Conservation (phyloP, 2,888 invertebrate species). For the Cephalotes varians region DNA sequence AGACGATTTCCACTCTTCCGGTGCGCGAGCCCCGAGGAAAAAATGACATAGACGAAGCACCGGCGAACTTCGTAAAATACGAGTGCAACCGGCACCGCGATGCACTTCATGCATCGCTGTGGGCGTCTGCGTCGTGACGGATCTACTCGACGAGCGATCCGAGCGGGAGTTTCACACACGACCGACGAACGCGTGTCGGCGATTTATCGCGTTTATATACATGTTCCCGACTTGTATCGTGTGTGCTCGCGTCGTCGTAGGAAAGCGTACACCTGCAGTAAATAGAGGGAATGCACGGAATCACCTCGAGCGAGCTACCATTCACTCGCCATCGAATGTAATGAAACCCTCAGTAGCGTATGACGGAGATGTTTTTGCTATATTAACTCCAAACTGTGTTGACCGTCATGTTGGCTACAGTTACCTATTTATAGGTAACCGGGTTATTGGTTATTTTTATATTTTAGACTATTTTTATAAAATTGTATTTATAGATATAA, state of each 20-base stretch:
- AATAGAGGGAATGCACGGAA: constrained; percentile 55
- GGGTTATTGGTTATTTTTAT: not conserved
- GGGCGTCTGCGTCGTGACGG: constrained; percentile 57
- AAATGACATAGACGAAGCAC: constrained; percentile 51
- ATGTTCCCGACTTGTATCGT: constrained; percentile 32
- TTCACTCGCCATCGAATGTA: constrained; percentile 8
- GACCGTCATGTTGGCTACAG: not conserved
- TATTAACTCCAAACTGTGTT: not conserved
- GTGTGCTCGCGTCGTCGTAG: constrained; percentile 17
- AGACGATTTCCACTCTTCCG: constrained; percentile 51
- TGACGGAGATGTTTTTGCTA: constrained; percentile 3
- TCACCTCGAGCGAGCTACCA: constrained; percentile 53
- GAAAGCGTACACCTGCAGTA: constrained; percentile 51
- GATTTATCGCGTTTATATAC: constrained; percentile 61
- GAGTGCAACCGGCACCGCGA: constrained; percentile 54
- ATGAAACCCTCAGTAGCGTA: constrained; percentile 4
- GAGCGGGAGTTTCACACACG: constrained; percentile 31
- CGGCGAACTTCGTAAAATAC: constrained; percentile 60
- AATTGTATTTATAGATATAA: not conserved
- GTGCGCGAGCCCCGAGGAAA: constrained; percentile 45
- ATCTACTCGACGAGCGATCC: constrained; percentile 55
- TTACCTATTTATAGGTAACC: not conserved
- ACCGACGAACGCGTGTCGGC: constrained; percentile 52
- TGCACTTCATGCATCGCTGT: constrained; percentile 56
- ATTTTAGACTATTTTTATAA: not conserved